These are phyloP conservation scores for Apotomis capreana DNA, from an alignment of 2,888 invertebrate genomes.

Conservation along the genomic window DNA sequence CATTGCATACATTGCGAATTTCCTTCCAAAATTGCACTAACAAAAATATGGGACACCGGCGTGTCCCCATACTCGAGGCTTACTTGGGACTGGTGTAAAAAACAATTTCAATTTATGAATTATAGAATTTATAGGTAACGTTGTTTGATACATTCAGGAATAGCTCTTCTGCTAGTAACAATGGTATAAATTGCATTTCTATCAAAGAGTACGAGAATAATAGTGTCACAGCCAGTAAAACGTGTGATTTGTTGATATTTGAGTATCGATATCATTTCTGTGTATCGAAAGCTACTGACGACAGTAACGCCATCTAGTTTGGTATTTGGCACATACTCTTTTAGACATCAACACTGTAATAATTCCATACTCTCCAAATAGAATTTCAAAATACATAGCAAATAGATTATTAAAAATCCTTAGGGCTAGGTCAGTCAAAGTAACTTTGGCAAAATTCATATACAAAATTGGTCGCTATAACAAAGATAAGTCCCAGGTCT, in stretches of 20 bases:
- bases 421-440: slow-evolving; percentile 34
- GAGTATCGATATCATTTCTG: too few relatives aligned
- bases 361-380: too few relatives aligned
- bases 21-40: slow-evolving; percentile 77
- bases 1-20: slow-evolving; percentile 48
- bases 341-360: too few relatives aligned
- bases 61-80: slow-evolving; percentile 53
- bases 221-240: too few relatives aligned
- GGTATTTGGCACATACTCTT: too few relatives aligned
- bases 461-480: slow-evolving; percentile 39
- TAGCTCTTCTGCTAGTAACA: slow-evolving; percentile 10
- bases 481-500: slow-evolving; percentile 41
- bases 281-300: too few relatives aligned
- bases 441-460: slow-evolving; percentile 32
- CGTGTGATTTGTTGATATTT: too few relatives aligned
- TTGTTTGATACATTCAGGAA: not conserved
- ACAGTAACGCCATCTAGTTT: too few relatives aligned
- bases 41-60: slow-evolving; percentile 70
- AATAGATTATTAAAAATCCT: slow-evolving; percentile 27
- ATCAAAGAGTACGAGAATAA: too few relatives aligned
- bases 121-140: not conserved
- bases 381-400: slow-evolving; percentile 1
- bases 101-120: slow-evolving; percentile 2
- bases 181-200: not conserved
- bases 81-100: slow-evolving; percentile 48